Evolutionary conservation across 2,888 invertebrate species (phyloP).

Genomic region (Dichetophora obliterata): DNA sequence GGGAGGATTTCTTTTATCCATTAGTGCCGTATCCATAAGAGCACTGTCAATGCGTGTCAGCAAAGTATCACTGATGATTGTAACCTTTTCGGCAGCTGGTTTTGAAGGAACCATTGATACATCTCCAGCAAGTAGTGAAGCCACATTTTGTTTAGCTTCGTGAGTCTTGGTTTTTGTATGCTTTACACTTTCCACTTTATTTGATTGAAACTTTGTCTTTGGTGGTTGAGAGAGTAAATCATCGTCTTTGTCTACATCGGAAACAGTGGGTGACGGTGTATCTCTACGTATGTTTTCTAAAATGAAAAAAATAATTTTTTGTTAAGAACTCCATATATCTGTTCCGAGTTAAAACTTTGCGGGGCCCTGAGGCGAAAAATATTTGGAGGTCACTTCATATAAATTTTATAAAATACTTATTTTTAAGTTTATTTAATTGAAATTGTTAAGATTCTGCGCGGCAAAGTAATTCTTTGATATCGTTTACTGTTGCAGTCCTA

Average conservation of each 20-base stretch:
- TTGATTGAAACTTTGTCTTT: background rate
- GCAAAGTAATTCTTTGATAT: too few species aligned
- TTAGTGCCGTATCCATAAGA: slow-evolving; percentile 19
- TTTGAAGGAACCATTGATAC: background rate
- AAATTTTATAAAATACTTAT: too few species aligned
- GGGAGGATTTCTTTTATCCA: slow-evolving; percentile 1
- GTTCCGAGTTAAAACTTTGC: too few species aligned
- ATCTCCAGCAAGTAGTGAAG: background rate
- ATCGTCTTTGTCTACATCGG: slow-evolving; percentile 45
- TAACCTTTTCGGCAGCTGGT: slow-evolving; percentile 22
- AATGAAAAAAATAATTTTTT: slow-evolving; percentile 18
- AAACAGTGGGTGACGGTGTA: slow-evolving; percentile 52
- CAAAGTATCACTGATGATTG: slow-evolving; percentile 39
- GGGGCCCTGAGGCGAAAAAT: too few species aligned
- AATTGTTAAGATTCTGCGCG: too few species aligned
- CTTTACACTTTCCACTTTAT: background rate
- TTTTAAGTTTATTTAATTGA: too few species aligned
- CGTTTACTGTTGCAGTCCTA: too few species aligned
- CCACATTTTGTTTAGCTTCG: background rate
- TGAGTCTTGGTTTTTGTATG: background rate
- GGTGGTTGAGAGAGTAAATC: background rate
- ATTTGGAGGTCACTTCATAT: too few species aligned
- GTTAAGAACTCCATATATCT: background rate
- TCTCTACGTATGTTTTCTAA: slow-evolving; percentile 49
- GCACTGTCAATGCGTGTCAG: slow-evolving; percentile 42